Evolutionary conservation across 2,888 invertebrate genomes (phyloP).

Genomic region (Dione juno): DNA sequence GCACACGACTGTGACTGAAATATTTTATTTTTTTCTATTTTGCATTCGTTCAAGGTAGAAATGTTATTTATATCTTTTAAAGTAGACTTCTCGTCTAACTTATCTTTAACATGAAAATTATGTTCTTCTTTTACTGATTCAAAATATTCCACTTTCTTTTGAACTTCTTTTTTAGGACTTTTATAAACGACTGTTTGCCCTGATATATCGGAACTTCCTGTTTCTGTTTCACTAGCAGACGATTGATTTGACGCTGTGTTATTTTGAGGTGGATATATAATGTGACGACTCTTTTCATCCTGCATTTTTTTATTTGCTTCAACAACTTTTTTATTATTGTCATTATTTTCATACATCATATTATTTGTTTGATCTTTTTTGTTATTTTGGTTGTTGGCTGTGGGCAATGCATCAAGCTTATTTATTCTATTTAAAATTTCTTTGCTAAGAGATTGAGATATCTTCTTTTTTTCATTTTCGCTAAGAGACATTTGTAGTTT

Average conservation of each 20-base stretch:
- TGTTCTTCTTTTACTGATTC: conserved; percentile 86
- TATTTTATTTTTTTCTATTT: conserved; percentile 62
- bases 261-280: conserved; percentile 62
- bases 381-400: conserved; percentile 7
- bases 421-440: conserved; percentile 87
- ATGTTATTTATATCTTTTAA: conserved; percentile 48
- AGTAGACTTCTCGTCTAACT: conserved; percentile 68
- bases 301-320: conserved; percentile 66
- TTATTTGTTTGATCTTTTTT: conserved; percentile 6
- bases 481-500: conserved; percentile 81
- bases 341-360: conserved; percentile 30
- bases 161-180: conserved; percentile 85
- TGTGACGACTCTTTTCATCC: conserved; percentile 74
- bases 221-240: conserved; percentile 87
- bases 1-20: conserved; percentile 87
- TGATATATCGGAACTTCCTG: conserved; percentile 88
- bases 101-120: conserved; percentile 81
- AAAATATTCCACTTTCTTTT: conserved; percentile 91
- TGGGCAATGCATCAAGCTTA: conserved; percentile 36
- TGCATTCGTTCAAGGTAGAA: conserved; percentile 52
- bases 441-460: conserved; percentile 88
- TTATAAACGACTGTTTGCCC: conserved; percentile 87
- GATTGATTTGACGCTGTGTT: conserved; percentile 67
- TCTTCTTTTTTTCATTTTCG: conserved; percentile 88
- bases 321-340: conserved; percentile 32